Conservation (phyloP, 2,888 invertebrate species). For the Chaetogeoica ovagalla region DNA sequence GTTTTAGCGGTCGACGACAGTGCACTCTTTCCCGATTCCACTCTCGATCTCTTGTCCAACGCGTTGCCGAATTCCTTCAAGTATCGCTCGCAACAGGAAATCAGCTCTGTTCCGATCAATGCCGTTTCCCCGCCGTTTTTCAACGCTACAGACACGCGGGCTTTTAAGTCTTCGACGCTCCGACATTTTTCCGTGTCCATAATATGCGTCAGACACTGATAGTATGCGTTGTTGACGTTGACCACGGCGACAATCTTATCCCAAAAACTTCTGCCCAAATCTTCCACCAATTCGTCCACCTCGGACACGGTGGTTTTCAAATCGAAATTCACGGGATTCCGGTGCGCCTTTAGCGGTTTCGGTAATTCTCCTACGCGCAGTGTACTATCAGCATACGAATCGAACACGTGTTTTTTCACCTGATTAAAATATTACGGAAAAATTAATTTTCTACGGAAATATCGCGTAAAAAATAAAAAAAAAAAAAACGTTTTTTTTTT, state of each 20-base stretch:
- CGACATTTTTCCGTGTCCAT: background rate
- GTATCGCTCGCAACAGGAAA: background rate
- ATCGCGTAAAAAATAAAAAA: background rate
- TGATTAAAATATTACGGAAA: background rate
- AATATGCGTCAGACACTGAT: constrained; percentile 1
- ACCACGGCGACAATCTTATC: background rate
- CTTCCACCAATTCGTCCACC: background rate
- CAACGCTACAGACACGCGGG: background rate
- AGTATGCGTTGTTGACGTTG: background rate
- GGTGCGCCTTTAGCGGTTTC: background rate
- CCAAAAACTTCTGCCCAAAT: constrained; percentile 6
- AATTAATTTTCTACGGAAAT: background rate
- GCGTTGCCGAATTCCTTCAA: background rate
- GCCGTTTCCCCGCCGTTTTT: background rate
- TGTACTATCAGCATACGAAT: background rate
- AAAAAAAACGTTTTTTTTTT: too few relatives aligned
- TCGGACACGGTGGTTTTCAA: background rate
- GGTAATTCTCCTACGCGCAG: background rate
- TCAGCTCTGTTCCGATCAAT: background rate
- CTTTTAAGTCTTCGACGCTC: background rate
- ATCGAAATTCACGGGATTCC: background rate
- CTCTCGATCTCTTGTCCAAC: background rate
- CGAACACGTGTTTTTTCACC: constrained; percentile 22
- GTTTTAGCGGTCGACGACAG: background rate
- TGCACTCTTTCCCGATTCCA: background rate